Evolutionary conservation across 2,888 invertebrate genomes (phyloP), one percentile per base, ranked within the genome.

Genomic region (Cylloceria caligata): DNA sequence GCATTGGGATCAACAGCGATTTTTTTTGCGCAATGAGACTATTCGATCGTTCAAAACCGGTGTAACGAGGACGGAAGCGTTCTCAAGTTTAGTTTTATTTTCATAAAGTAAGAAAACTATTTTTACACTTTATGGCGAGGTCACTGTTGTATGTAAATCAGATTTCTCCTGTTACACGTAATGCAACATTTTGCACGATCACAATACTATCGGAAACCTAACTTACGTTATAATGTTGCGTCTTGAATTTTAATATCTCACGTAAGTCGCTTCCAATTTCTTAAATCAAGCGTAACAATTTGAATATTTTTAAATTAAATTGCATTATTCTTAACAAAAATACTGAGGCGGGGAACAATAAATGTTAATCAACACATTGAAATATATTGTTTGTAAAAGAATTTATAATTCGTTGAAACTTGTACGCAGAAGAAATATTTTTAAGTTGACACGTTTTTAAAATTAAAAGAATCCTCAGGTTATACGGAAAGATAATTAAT

Each of bases 111-210:
- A 27, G 13, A 55, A 57, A 30, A 57, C 27, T 57, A 57, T 57
- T 57, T 57, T 57, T 57, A 30, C 6, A 57, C 16, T 57, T 55
- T 27, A n/a, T 57, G 55, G 13, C 27, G 30, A n/a, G 1, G 7
- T n/a, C 11, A 27, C 55, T 27, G 55, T 57, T 57, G 55, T 57
- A 30, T 57, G 55, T 9, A 57, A 57, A 57, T 57, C 30, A 13
- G 27, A 6, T 57, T 57, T n/a, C 27, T 30, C 30, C 30, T 6
- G 6, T 30, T 6, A 57, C n/a, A 7, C n/a, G 55, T 30, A 57
- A 57, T 30, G 55, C 30, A 57, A 57, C 13, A n/a, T 27, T 57
- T 57, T 7, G 27, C 55, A n/a, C 55, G 30, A 57, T 57, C 16
- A n/a, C 55, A 57, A 27, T 55, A 27, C 13, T 27, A 27, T 55